Evolutionary conservation across 1,140 invertebrate species (phyloP).

Genomic region (Nasonia vitripennis): DNA sequence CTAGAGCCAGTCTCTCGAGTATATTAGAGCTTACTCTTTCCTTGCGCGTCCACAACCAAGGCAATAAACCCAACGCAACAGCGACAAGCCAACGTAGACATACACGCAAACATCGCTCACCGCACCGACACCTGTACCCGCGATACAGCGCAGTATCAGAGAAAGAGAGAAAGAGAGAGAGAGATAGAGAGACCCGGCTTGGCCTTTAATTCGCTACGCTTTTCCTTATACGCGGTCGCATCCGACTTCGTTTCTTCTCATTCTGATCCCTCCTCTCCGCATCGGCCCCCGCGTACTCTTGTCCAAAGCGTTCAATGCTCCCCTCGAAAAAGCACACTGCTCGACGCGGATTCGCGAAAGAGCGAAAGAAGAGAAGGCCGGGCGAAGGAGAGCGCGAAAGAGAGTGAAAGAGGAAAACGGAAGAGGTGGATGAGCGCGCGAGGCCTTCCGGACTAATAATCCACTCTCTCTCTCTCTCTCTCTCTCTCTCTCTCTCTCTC

Average conservation of each 20-base stretch:
- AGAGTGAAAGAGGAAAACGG: not conserved
- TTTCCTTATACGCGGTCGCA: not conserved
- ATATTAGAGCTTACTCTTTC: not conserved
- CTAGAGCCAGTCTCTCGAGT: not conserved
- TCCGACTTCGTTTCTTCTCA: no score
- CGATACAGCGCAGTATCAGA: no score
- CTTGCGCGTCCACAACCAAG: not conserved
- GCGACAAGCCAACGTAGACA: not conserved
- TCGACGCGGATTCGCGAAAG: not conserved
- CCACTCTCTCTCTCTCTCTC: conserved; percentile 27
- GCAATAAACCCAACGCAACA: not conserved
- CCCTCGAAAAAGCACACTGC: not conserved
- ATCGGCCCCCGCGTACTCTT: not conserved
- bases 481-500: conserved; percentile 35
- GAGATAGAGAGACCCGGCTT: not conserved
- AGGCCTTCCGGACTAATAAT: conserved; percentile 2
- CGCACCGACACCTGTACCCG: no score
- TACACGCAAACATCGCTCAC: no score
- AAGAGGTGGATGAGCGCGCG: not conserved
- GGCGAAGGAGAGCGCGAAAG: not conserved
- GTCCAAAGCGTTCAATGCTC: not conserved
- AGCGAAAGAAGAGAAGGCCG: not conserved
- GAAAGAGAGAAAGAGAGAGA: no score
- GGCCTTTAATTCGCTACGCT: not conserved
- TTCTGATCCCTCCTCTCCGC: not conserved